A percentile compares a stretch with the other conserved stretches of the same genome.
These are phyloP conservation scores for Thrips palmi DNA, from an alignment of 1,140 invertebrate species.

Conservation along the genomic window DNA sequence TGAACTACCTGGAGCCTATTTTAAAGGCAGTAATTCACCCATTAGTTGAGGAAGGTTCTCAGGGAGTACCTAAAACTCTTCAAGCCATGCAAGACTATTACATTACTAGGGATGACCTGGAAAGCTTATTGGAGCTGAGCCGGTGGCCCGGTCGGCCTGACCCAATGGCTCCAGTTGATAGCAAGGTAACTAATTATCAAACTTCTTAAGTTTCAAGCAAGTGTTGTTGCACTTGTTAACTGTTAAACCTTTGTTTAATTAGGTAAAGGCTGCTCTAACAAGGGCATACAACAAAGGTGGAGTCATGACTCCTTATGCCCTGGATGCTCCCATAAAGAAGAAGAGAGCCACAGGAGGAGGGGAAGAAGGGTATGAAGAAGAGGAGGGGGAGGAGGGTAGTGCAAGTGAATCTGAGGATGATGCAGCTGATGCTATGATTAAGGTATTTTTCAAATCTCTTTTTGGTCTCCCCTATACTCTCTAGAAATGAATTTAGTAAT, in stretches of 20 bases:
- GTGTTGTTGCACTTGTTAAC: slow-evolving; percentile 4
- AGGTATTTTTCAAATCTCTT: slow-evolving; percentile 30
- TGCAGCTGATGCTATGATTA: slow-evolving; percentile 54
- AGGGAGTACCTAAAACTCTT: slow-evolving; percentile 57
- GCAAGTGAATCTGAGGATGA: slow-evolving; percentile 23
- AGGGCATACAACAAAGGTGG: slow-evolving; percentile 75
- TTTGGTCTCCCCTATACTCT: slow-evolving; percentile 4
- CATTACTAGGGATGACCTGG: slow-evolving; percentile 77
- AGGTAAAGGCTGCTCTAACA: slow-evolving; percentile 86
- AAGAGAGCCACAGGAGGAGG: slow-evolving; percentile 26
- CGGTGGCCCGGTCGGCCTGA: slow-evolving; percentile 66
- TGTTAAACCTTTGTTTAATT: slow-evolving; percentile 9
- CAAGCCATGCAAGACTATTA: slow-evolving; percentile 63
- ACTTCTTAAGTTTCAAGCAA: slow-evolving; percentile 8
- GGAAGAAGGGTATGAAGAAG: slow-evolving; percentile 25
- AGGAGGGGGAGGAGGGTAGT: slow-evolving; percentile 26
- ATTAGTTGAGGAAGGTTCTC: slow-evolving; percentile 41
- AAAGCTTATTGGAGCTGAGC: slow-evolving; percentile 66
- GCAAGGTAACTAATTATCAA: slow-evolving; percentile 37
- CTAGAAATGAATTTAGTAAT: slow-evolving; percentile 6
- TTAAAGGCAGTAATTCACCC: slow-evolving; percentile 53
- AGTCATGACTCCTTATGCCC: slow-evolving; percentile 47
- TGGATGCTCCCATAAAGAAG: slow-evolving; percentile 33
- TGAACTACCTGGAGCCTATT: slow-evolving; percentile 66
- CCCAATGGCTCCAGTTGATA: slow-evolving; percentile 51